phyloP scores from a whole-genome alignment of 2,888 invertebrate genomes.

The Orgyia antiqua region DNA sequence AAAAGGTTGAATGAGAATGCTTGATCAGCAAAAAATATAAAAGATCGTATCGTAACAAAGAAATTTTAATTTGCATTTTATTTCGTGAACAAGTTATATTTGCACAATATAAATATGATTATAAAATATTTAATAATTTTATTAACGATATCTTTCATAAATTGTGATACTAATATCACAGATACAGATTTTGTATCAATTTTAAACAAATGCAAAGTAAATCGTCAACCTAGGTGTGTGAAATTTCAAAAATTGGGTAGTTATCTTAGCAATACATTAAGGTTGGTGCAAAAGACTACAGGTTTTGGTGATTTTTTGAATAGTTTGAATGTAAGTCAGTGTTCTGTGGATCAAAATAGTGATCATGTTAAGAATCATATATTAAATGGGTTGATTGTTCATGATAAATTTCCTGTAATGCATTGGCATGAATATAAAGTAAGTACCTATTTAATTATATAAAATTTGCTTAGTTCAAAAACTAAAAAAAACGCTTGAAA shows the following conservation, averaged over 20 bases:
- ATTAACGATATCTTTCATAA: too few species aligned
- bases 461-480: too few species aligned
- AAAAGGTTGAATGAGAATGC: too few species aligned
- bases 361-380: slow-evolving; percentile 38
- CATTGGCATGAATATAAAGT: slow-evolving; percentile 67
- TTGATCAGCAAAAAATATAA: too few species aligned
- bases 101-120: too few species aligned
- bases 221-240: slow-evolving; percentile 26
- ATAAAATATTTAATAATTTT: too few species aligned
- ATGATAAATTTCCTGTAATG: slow-evolving; percentile 39
- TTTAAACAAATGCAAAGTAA: slow-evolving; percentile 28
- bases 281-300: slow-evolving; percentile 36
- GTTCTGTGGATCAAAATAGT: slow-evolving; percentile 22
- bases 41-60: too few species aligned
- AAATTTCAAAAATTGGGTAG: slow-evolving; percentile 19
- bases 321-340: slow-evolving; percentile 40
- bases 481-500: too few species aligned
- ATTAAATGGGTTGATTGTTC: slow-evolving; percentile 39
- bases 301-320: slow-evolving; percentile 38
- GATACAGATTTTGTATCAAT: slow-evolving; percentile 34
- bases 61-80: too few species aligned
- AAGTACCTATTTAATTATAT: too few species aligned
- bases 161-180: too few species aligned
- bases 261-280: slow-evolving; percentile 32
- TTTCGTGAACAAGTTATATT: too few species aligned